phyloP scores from a whole-genome alignment of 2,797 vertebrate species.

The Coendou prehensilis region DNA sequence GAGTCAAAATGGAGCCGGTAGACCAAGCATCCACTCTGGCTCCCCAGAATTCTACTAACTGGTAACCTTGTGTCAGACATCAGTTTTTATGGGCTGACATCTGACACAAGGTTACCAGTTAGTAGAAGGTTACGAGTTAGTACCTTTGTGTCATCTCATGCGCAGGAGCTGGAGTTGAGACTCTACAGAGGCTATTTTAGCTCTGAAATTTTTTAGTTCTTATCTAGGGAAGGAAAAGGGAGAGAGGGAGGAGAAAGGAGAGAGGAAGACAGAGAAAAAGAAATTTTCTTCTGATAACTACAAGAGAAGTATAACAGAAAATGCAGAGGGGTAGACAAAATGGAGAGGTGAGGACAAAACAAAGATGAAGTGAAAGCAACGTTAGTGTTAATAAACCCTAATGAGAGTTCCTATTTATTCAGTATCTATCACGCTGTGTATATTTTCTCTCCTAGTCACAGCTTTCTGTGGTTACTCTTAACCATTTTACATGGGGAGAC shows the following conservation, averaged over 20 bases:
- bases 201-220: constrained; percentile 44
- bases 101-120: neutral
- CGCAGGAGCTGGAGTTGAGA: neutral
- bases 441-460: neutral
- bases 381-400: neutral
- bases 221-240: neutral
- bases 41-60: neutral
- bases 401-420: neutral
- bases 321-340: neutral
- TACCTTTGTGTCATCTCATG: neutral
- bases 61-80: neutral
- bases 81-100: neutral
- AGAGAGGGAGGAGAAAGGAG: fast-evolving
- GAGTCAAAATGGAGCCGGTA: neutral
- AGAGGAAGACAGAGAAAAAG: neutral
- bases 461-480: neutral
- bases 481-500: neutral
- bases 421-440: neutral
- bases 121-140: neutral
- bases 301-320: neutral
- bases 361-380: neutral
- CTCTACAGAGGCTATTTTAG: neutral
- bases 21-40: neutral
- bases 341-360: neutral
- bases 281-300: neutral